These are phyloP conservation scores for Ptychodera flava DNA, from an alignment of 35 echinoderm and acorn worm genomes.

Conservation along the genomic window DNA sequence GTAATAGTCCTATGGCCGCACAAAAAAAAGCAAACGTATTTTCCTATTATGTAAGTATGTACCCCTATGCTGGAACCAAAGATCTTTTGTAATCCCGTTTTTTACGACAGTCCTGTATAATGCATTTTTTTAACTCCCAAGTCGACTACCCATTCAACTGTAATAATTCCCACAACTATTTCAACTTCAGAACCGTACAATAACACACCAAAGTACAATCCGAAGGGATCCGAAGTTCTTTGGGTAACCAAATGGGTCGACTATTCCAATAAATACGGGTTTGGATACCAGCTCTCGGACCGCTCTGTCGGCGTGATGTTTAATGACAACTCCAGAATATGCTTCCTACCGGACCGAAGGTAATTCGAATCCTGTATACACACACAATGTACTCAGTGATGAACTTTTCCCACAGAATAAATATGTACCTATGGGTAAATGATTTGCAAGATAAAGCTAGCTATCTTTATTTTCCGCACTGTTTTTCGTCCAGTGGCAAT, in stretches of 20 bases:
- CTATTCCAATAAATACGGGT: constrained; percentile 99
- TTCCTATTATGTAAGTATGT: too few species aligned
- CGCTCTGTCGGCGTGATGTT: constrained; percentile 90
- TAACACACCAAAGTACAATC: constrained; percentile 71
- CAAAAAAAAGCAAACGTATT: too few species aligned
- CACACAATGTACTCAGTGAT: neutral
- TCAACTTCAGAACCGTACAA: constrained; percentile 50
- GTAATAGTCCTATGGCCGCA: too few species aligned
- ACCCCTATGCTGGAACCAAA: neutral
- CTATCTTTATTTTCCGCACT: too few species aligned
- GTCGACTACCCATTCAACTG: too few species aligned
- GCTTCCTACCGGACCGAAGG: constrained; percentile 85
- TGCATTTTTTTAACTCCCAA: too few species aligned
- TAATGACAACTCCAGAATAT: constrained; percentile 92
- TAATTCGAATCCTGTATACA: constrained; percentile 19
- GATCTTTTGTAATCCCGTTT: neutral
- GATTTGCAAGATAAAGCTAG: too few species aligned
- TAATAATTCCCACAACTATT: neutral
- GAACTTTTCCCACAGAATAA: too few species aligned
- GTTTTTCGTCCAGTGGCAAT: too few species aligned
- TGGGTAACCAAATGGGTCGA: constrained; percentile 98
- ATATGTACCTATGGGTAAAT: too few species aligned
- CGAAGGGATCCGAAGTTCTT: constrained; percentile 56
- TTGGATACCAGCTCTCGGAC: constrained; percentile 92
- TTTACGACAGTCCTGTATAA: too few species aligned